Evolutionary conservation across 2,113 vertebrate genomes (phyloP).

Genomic region (Nycticorax nycticorax): DNA sequence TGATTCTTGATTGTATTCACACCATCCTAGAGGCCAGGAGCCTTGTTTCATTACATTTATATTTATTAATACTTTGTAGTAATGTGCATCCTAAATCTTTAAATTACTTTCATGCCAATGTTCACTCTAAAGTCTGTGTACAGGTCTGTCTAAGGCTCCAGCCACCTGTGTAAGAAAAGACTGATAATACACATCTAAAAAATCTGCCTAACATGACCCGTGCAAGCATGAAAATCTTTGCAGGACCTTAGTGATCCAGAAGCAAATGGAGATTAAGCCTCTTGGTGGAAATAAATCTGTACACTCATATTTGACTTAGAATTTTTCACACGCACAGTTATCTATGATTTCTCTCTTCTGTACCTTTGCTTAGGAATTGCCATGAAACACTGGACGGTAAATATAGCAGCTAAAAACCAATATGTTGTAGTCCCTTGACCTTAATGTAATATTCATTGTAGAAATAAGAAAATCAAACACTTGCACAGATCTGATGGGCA

Average conservation of each 20-base stretch:
- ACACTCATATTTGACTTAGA: neutral
- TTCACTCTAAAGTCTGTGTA: neutral
- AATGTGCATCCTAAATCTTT: neutral
- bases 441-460: neutral
- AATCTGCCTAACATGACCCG: neutral
- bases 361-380: neutral
- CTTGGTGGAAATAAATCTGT: neutral
- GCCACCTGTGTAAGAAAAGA: neutral
- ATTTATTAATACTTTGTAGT: neutral
- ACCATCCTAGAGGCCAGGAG: neutral
- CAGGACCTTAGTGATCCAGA: neutral
- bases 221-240: neutral
- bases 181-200: neutral
- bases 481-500: rapidly evolving
- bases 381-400: neutral
- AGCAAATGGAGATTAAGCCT: neutral
- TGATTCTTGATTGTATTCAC: neutral
- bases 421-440: neutral
- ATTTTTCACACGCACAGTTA: neutral
- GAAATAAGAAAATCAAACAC: neutral
- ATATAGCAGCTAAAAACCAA: neutral
- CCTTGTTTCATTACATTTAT: neutral
- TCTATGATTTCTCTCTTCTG: neutral
- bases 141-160: neutral
- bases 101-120: neutral